phyloP scores from a whole-genome alignment of 2,888 invertebrate species.

The Tachina fera region DNA sequence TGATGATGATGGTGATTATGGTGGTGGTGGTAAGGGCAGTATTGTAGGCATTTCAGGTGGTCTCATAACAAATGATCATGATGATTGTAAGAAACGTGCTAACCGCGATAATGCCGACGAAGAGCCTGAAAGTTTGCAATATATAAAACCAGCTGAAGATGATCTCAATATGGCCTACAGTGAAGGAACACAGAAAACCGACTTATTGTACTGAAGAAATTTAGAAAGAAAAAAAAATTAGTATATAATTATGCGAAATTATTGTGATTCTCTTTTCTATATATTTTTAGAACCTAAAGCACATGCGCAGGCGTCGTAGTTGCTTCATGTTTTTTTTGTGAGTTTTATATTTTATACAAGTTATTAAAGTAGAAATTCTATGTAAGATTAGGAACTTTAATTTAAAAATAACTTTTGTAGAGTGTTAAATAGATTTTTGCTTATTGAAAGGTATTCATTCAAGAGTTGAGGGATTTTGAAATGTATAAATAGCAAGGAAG shows the following conservation, averaged over 20 bases:
- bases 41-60: constrained; percentile 74
- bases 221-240: constrained; percentile 3
- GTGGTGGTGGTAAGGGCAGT: constrained; percentile 71
- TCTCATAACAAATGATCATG: constrained; percentile 46
- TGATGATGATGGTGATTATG: constrained; percentile 33
- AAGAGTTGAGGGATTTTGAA: too few species aligned
- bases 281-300: constrained; percentile 31
- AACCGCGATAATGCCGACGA: constrained; percentile 64
- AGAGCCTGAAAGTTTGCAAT: constrained; percentile 77
- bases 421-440: constrained; percentile 8
- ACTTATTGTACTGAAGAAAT: constrained; percentile 80
- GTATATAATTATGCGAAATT: constrained; percentile 29
- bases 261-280: constrained; percentile 55
- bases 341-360: constrained; percentile 30
- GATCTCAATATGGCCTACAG: constrained; percentile 82
- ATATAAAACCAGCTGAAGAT: constrained; percentile 80
- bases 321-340: constrained; percentile 31
- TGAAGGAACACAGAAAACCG: constrained; percentile 82
- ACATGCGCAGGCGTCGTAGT: neutral
- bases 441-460: neutral
- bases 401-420: constrained; percentile 2
- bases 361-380: constrained; percentile 20
- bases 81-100: neutral
- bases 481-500: too few species aligned
- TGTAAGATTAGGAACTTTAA: constrained; percentile 12